These are phyloP conservation scores for Trinorchestia longiramus DNA, from an alignment of 1,140 invertebrate genomes.

Conservation along the genomic window DNA sequence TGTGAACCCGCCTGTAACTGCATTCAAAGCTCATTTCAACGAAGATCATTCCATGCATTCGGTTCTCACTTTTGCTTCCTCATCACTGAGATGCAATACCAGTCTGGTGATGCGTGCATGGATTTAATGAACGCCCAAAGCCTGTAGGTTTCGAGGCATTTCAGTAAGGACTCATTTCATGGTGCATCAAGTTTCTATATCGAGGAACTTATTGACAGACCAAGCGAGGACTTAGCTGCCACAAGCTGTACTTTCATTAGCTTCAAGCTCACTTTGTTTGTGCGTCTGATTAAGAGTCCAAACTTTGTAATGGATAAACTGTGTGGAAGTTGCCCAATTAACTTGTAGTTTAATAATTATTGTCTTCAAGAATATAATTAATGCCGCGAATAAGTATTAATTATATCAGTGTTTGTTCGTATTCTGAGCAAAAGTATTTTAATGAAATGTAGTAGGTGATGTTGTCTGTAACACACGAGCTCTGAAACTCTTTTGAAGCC, in stretches of 20 bases:
- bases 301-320: not conserved
- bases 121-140: not conserved
- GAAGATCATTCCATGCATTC: not conserved
- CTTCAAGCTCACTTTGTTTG: not conserved
- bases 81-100: not conserved
- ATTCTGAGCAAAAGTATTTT: no score
- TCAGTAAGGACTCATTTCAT: conserved; percentile 13
- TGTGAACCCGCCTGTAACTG: not conserved
- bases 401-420: no score
- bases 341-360: not conserved
- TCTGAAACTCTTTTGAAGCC: no score
- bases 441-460: no score
- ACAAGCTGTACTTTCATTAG: not conserved
- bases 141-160: not conserved
- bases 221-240: not conserved
- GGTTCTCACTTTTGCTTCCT: not conserved
- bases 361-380: not conserved
- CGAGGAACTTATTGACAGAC: not conserved
- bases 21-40: not conserved
- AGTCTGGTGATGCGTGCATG: not conserved
- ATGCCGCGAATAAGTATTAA: no score
- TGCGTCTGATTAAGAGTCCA: not conserved
- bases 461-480: no score
- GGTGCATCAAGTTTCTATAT: conserved; percentile 33
- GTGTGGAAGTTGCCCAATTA: not conserved